A percentile compares a stretch with the other conserved stretches of the same genome.
phyloP scores from a whole-genome alignment of 2,888 invertebrate genomes.

The Harpalus rufipes region DNA sequence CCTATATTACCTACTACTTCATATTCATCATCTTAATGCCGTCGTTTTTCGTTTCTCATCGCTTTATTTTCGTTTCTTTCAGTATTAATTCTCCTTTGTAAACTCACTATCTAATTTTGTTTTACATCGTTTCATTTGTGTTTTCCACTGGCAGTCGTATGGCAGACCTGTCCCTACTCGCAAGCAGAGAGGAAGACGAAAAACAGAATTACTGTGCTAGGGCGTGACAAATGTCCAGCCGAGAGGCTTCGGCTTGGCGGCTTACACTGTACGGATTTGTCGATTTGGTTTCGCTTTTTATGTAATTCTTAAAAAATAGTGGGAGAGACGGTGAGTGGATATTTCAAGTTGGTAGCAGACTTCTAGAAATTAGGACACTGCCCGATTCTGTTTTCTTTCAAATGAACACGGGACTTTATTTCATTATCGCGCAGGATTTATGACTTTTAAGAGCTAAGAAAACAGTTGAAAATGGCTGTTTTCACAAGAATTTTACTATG shows the following conservation, averaged over 20 bases:
- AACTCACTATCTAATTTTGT: conserved; percentile 32
- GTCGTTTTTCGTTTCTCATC: not conserved
- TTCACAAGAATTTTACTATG: too few relatives aligned
- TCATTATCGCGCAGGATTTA: too few relatives aligned
- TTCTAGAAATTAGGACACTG: not conserved
- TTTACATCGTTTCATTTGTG: conserved; percentile 38
- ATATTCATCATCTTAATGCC: not conserved
- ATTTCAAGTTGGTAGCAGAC: conserved; percentile 2
- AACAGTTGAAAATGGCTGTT: too few relatives aligned
- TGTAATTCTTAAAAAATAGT: conserved; percentile 42
- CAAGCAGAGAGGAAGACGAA: conserved; percentile 1
- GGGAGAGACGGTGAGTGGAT: not conserved
- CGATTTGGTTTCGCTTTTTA: conserved; percentile 39
- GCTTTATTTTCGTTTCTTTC: not conserved
- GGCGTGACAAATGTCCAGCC: conserved; percentile 29
- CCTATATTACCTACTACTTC: too few relatives aligned
- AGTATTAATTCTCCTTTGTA: conserved; percentile 4
- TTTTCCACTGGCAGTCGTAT: conserved; percentile 11
- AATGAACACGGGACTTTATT: too few relatives aligned
- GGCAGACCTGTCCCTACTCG: not conserved
- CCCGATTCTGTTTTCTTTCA: too few relatives aligned
- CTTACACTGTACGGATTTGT: conserved; percentile 39
- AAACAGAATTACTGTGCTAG: conserved; percentile 30
- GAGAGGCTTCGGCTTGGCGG: not conserved
- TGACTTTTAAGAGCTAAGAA: too few relatives aligned